These are phyloP conservation scores for Hyperopisus bebe DNA, from an alignment of 2,113 vertebrate species.

Conservation along the genomic window DNA sequence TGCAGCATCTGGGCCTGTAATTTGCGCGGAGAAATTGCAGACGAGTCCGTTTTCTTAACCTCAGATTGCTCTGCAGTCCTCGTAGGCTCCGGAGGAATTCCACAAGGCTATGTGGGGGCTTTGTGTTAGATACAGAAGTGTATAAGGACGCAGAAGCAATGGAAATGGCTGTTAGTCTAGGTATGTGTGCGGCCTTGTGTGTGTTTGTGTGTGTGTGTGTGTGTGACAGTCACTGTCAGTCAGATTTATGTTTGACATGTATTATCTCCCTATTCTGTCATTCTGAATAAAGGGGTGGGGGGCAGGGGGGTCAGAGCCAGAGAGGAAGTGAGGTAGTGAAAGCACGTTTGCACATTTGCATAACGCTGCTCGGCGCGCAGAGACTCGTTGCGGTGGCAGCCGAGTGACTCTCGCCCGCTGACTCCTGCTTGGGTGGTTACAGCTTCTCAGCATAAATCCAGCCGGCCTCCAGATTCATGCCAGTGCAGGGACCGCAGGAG, in stretches of 20 bases:
- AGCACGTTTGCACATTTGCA: not conserved
- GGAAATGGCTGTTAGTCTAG: not conserved
- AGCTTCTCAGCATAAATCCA: not conserved
- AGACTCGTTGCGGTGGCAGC: not conserved
- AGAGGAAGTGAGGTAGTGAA: not conserved
- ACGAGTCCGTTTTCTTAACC: not conserved
- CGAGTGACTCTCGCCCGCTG: not conserved
- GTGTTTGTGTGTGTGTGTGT: constrained; percentile 19
- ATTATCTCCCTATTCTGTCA: constrained; percentile 7
- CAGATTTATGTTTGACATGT: constrained; percentile 10
- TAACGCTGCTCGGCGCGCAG: not conserved
- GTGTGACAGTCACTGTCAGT: constrained; percentile 4
- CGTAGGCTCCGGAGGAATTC: not conserved
- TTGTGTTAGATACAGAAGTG: not conserved
- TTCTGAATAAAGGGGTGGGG: not conserved
- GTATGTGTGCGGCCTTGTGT: constrained; percentile 35
- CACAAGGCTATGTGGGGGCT: not conserved
- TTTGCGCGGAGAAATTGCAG: not conserved
- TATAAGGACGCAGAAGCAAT: not conserved
- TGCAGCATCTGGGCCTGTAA: not conserved
- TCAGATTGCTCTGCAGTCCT: not conserved
- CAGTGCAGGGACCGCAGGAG: not conserved
- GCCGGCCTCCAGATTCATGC: not conserved
- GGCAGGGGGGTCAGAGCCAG: not conserved
- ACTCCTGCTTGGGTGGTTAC: not conserved